Base-by-base conservation (phyloP, 2,797 vertebrate genomes). In the Pseudochromis fuscus region DNA sequence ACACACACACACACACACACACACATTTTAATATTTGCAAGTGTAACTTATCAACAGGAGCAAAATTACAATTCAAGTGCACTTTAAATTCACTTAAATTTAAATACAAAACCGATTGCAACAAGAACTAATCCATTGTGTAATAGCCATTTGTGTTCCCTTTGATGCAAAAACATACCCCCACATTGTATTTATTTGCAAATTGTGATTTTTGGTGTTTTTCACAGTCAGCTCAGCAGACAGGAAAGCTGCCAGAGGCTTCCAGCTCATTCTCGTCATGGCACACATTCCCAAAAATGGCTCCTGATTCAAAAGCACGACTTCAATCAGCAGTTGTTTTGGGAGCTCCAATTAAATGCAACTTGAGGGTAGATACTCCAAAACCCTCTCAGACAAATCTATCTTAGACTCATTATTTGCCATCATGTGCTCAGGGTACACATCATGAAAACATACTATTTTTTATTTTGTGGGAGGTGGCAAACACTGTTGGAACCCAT, bases 301-400 rank as follows among this genome's bases (percentile, higher is more conserved):
- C 42, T 44, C 12, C 24, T 27, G 19, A 53, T 79, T 88, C 72
- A 58, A 81, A 75, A 70, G 31, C 25, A 51, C 56, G n/a, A 66
- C 49, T 67, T 81, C 46, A 71, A 61, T 84, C 69, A 67, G 35
- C 61, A 52, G 19, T 35, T 55, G 37, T 60, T 25, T 18, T 45
- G 33, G 23, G 57, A 58, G 30, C 37, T 66, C 30, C 28, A 58
- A 84, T 73, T 53, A 69, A 33, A 37, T 55, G 16, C 16, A 19
- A 49, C 44, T 50, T 27, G n/a, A 55, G 27, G 50, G 23, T 7
- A 60, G 30, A 75, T 46, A 51, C 72, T 56, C 52, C 21, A 55
- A 64, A 74, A 64, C 3, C 35, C 37, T 82, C 27, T 15, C 37
- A 63, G 44, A 49, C 62, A 65, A 64, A 74, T 77, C 49, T 28